Conservation (phyloP, 2,113 vertebrate genomes). For the Limnothrissa miodon region DNA sequence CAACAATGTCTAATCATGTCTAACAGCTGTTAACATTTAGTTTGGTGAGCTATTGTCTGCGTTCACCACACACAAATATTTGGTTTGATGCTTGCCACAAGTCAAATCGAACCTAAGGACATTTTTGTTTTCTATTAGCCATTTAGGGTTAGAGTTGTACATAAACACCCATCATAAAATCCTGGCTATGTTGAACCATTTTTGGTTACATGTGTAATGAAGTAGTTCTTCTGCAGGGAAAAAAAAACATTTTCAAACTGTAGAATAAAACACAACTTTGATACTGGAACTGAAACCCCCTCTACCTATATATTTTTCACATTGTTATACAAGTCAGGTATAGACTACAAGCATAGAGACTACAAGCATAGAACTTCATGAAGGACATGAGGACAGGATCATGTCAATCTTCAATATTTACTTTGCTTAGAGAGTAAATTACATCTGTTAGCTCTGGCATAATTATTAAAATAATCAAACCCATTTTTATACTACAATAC, state of each 20-base stretch:
- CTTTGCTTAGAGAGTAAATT: neutral
- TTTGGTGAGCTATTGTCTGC: neutral
- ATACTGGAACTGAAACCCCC: neutral
- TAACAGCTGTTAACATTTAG: slow-evolving; percentile 2
- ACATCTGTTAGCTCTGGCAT: neutral
- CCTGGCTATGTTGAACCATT: neutral
- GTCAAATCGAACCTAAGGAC: neutral
- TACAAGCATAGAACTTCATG: too few species aligned
- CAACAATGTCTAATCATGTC: neutral
- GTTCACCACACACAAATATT: slow-evolving; percentile 9
- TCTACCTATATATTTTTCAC: neutral
- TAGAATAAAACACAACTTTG: neutral
- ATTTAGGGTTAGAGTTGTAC: neutral
- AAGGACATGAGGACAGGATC: neutral
- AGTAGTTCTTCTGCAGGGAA: neutral
- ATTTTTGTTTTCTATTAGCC: slow-evolving; percentile 14
- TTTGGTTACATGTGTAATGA: neutral
- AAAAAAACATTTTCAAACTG: neutral
- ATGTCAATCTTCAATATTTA: neutral
- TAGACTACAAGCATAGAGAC: neutral
- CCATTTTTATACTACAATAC: neutral
- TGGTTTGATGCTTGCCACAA: slow-evolving; percentile 3
- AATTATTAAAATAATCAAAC: neutral
- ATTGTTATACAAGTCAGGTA: neutral
- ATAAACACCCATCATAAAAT: neutral